phyloP scores from a whole-genome alignment of 2,888 invertebrate genomes.

The Zygaena filipendulae region DNA sequence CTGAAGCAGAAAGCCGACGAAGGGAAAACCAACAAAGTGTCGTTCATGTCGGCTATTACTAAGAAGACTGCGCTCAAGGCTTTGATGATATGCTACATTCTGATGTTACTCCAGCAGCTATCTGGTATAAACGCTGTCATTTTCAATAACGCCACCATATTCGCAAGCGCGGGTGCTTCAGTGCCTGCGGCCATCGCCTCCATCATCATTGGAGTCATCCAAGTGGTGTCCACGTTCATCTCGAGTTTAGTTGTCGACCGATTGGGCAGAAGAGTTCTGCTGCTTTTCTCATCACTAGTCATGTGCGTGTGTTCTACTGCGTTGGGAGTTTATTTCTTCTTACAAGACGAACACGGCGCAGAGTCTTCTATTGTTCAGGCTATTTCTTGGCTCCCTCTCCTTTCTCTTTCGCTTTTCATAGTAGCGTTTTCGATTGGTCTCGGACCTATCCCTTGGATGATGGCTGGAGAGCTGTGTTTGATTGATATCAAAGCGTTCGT shows the following conservation, averaged over 20 bases:
- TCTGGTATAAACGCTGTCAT: constrained; percentile 87
- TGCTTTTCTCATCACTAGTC: constrained; percentile 75
- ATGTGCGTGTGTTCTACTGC: constrained; percentile 77
- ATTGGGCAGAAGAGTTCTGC: constrained; percentile 80
- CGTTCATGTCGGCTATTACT: constrained; percentile 66
- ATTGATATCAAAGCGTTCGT: constrained; percentile 82
- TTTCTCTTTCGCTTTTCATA: constrained; percentile 80
- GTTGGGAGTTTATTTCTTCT: constrained; percentile 78
- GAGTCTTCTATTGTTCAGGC: constrained; percentile 44
- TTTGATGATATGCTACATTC: constrained; percentile 75
- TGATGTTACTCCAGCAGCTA: constrained; percentile 93
- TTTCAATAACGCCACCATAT: constrained; percentile 82
- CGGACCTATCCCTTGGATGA: constrained; percentile 91
- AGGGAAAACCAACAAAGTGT: constrained; percentile 58
- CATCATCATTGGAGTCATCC: constrained; percentile 86
- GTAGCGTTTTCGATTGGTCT: constrained; percentile 85
- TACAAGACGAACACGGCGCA: constrained; percentile 36
- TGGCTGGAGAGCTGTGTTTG: constrained; percentile 83
- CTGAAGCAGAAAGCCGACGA: constrained; percentile 68
- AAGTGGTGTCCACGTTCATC: constrained; percentile 79
- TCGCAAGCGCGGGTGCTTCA: constrained; percentile 70
- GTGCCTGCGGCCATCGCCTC: constrained; percentile 72
- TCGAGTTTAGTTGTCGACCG: constrained; percentile 84
- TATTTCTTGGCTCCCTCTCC: constrained; percentile 80
- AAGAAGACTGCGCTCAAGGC: constrained; percentile 74